Evolutionary conservation across 1,140 invertebrate genomes (phyloP).

Genomic region (Scaptomyza hsui): DNA sequence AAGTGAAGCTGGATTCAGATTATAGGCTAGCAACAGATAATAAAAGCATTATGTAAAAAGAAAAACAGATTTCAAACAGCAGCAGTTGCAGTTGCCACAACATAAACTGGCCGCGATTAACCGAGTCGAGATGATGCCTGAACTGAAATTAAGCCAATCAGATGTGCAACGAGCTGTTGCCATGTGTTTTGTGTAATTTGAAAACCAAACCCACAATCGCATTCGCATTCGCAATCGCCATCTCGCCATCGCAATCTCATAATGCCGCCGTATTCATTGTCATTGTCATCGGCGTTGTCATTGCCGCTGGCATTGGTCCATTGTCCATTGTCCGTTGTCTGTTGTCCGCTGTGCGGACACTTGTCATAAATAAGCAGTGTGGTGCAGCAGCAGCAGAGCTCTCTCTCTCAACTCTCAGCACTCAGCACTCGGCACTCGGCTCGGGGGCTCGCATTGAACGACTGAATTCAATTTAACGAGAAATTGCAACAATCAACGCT

Average conservation of each 20-base stretch:
- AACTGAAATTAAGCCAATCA: slow-evolving; percentile 6
- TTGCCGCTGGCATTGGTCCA: no score
- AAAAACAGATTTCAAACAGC: no score
- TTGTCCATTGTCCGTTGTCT: slow-evolving; percentile 9
- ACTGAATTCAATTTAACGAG: slow-evolving; percentile 81
- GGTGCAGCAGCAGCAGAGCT: slow-evolving; percentile 13
- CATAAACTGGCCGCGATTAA: slow-evolving; percentile 4
- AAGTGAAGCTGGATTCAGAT: neutral
- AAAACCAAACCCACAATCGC: slow-evolving; percentile 65
- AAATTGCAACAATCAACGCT: slow-evolving; percentile 80
- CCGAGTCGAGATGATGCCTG: slow-evolving; percentile 1
- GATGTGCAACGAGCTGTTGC: slow-evolving; percentile 48
- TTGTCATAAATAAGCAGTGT: slow-evolving; percentile 78
- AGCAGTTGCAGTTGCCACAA: no score
- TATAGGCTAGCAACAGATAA: neutral
- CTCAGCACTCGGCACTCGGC: slow-evolving; percentile 25
- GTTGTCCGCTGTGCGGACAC: slow-evolving; percentile 44
- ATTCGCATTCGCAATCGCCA: slow-evolving; percentile 14
- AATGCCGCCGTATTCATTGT: slow-evolving; percentile 61
- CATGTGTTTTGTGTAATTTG: slow-evolving; percentile 73
- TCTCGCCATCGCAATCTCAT: slow-evolving; percentile 40
- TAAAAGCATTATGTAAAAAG: neutral
- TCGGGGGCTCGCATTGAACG: slow-evolving; percentile 56
- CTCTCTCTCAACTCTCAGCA: neutral
- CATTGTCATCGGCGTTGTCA: slow-evolving; percentile 45